These are phyloP conservation scores for Calyptomena viridis DNA, from an alignment of 2,113 vertebrate genomes.

Conservation along the genomic window DNA sequence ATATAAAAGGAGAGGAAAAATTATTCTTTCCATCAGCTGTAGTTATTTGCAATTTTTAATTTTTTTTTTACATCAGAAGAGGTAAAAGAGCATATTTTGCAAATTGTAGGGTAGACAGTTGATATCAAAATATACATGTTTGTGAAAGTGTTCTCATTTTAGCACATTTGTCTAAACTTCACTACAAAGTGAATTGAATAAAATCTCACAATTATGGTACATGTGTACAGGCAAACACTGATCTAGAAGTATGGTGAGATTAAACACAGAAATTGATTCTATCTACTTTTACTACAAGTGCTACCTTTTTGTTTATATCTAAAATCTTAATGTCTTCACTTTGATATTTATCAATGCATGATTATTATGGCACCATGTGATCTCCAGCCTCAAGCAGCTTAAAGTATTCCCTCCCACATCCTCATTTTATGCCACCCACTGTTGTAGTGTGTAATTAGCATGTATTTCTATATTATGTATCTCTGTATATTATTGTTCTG, in stretches of 20 bases:
- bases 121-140: not conserved
- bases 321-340: not conserved
- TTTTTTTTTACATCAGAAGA: not conserved
- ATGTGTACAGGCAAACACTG: not conserved
- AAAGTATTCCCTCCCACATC: not conserved
- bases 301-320: not conserved
- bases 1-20: not conserved
- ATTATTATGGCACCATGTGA: not conserved
- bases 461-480: too few relatives aligned
- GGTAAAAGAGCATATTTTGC: not conserved
- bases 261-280: not conserved
- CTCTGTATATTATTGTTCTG: too few relatives aligned
- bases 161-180: not conserved
- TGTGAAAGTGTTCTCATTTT: not conserved
- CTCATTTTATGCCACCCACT: not conserved
- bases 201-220: not conserved
- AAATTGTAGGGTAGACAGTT: not conserved
- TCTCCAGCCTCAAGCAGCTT: not conserved
- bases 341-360: not conserved
- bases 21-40: not conserved
- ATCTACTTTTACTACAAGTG: not conserved
- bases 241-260: not conserved
- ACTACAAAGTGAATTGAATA: not conserved
- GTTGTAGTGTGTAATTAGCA: too few relatives aligned
- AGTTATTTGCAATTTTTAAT: too few relatives aligned